phyloP scores from a whole-genome alignment of 2,797 vertebrate species.

The Gila robusta region DNA sequence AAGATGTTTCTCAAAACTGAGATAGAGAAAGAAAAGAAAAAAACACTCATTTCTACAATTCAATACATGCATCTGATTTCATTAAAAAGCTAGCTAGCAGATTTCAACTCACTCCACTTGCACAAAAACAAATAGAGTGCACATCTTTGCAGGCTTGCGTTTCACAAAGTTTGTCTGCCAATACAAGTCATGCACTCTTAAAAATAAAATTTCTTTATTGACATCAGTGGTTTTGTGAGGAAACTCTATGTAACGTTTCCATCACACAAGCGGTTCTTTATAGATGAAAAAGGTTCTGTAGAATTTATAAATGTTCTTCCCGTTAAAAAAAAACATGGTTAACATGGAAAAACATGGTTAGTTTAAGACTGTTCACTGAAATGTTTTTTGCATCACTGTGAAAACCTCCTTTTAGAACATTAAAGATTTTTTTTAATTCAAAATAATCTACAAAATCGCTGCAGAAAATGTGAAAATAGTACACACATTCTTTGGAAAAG shows the following conservation, averaged over 20 bases:
- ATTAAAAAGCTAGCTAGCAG: background rate
- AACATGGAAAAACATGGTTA: background rate
- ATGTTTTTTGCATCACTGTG: background rate
- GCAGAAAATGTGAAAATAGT: background rate
- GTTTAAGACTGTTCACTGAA: background rate
- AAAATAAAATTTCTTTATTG: background rate
- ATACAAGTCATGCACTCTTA: background rate
- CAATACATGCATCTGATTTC: background rate
- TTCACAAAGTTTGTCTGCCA: background rate
- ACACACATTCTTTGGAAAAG: background rate
- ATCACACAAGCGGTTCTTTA: background rate
- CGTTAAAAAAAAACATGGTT: no score
- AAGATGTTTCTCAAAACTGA: conserved; percentile 96
- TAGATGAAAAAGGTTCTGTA: background rate
- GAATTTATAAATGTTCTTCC: background rate
- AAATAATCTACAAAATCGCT: background rate
- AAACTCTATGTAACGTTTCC: background rate
- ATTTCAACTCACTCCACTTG: background rate
- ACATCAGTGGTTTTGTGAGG: background rate
- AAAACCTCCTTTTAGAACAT: background rate
- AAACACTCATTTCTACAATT: background rate
- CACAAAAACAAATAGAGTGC: background rate
- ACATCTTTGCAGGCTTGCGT: background rate
- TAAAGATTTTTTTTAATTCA: background rate
- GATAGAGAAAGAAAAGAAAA: conserved; percentile 19